Evolutionary conservation across 2,888 invertebrate species (phyloP).

Genomic region (Diarsia rubi): DNA sequence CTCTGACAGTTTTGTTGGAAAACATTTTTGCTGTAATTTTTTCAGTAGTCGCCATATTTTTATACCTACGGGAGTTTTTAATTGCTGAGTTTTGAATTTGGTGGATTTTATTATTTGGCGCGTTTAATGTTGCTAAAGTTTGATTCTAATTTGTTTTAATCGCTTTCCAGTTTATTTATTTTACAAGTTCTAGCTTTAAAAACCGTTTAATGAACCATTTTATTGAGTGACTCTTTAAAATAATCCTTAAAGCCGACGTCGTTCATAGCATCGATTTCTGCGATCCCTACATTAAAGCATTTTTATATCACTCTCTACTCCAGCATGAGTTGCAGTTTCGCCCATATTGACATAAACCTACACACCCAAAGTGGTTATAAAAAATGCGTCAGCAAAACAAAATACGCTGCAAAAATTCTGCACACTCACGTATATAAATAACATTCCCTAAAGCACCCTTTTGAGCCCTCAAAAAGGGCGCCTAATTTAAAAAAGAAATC

Average conservation of each 20-base stretch:
- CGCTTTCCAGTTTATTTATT: not conserved
- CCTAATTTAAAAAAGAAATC: slow-evolving; percentile 60
- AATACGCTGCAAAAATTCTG: slow-evolving; percentile 51
- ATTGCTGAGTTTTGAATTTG: slow-evolving; percentile 33
- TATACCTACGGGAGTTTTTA: slow-evolving; percentile 25
- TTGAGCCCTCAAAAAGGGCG: slow-evolving; percentile 41
- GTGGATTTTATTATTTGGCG: slow-evolving; percentile 29
- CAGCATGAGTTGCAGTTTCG: slow-evolving; percentile 35
- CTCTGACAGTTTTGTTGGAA: slow-evolving; percentile 49
- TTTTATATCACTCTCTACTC: not conserved
- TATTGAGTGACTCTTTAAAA: not conserved
- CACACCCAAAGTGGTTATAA: slow-evolving; percentile 42
- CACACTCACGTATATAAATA: slow-evolving; percentile 57
- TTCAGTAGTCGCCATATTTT: slow-evolving; percentile 38
- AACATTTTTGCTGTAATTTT: slow-evolving; percentile 42
- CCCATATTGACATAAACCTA: slow-evolving; percentile 45
- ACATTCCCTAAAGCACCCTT: slow-evolving; percentile 48
- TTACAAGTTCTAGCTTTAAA: not conserved
- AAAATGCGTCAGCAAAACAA: slow-evolving; percentile 57
- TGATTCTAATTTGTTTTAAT: not conserved
- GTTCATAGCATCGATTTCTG: not conserved
- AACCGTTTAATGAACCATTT: not conserved
- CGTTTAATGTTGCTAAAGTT: slow-evolving; percentile 1
- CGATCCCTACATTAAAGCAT: not conserved
- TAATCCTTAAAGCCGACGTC: not conserved